Evolutionary conservation across 2,113 vertebrate species (phyloP), one percentile per base, ranked within the genome.

Genomic region (Philantomba maxwellii): DNA sequence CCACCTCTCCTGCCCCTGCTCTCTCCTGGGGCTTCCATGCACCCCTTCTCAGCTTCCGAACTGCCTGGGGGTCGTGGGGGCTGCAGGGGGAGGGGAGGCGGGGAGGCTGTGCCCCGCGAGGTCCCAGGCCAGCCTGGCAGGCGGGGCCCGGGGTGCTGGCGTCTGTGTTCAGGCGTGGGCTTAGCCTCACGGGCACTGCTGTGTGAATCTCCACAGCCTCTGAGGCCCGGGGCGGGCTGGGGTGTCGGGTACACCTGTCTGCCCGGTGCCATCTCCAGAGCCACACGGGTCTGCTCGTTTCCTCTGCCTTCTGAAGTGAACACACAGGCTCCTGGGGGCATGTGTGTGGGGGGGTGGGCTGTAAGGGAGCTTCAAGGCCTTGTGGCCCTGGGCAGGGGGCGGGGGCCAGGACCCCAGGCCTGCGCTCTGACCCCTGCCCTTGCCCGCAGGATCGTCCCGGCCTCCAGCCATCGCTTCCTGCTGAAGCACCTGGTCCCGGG

Each of bases 401-500:
- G 0, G 64, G 26, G 55, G 17, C 36, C 57, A 15, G 25, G 21
- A 26, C 64, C 12, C 14, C 11, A n/a, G 6, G 14, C n/a, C 47
- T 7, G 12, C 13, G 11, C 75, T 81, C 92, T 97, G 77, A 95
- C 25, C 21, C 83, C 62, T 51, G 58, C 82, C 84, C 83, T 85
- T 85, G 53, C 93, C 92, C 8, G 11, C 98, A 99, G 99, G 97
- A 99, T 99, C 36, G 96, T 99, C 64, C 99, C 99, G 0, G 99
- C 99, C 57, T 99, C 98, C 96, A 99, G 98, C 53, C 99, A 98
- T 89, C 99, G 99, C 73, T 99, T 99, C 97, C 96, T 99, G 97
- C 96, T 99, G 97, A 99, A 99, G 98, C 99, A 99, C 97, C 96
- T 99, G 95, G 99, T 99, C 30, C 98, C 99, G 0, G 99, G 99